Evolutionary conservation across 2,888 invertebrate species (phyloP).

Genomic region (Campaea margaritaria): DNA sequence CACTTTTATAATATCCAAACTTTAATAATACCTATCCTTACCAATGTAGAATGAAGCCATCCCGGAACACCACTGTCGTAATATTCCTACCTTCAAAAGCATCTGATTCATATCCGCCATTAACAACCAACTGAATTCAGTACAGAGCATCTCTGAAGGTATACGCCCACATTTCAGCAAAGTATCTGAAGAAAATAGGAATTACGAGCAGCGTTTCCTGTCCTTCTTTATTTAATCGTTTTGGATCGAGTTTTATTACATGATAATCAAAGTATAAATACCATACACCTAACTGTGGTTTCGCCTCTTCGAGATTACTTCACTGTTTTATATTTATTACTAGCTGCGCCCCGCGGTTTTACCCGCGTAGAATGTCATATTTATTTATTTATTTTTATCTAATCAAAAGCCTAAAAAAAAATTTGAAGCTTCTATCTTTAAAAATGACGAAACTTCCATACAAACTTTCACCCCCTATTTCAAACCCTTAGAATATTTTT

Average conservation of each 20-base stretch:
- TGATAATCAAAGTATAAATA: not conserved
- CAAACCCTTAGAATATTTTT: no score
- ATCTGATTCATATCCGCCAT: conserved; percentile 1
- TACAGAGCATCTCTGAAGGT: not conserved
- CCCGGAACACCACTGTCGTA: not conserved
- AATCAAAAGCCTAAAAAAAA: no score
- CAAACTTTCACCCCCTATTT: no score
- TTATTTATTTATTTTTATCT: no score
- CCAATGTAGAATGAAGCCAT: not conserved
- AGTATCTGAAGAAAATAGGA: conserved; percentile 13
- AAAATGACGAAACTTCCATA: no score
- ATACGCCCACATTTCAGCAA: conserved; percentile 10
- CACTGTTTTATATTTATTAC: no score
- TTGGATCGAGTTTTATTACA: conserved; percentile 15
- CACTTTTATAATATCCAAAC: not conserved
- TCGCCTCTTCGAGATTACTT: not conserved
- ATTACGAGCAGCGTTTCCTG: conserved; percentile 16
- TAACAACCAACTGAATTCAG: not conserved
- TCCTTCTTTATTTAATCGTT: conserved; percentile 1
- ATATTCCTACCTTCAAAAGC: not conserved
- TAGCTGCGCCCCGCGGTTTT: no score
- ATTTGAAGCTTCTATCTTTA: no score
- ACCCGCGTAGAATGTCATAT: no score
- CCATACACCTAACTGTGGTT: not conserved
- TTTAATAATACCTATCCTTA: no score